Evolutionary conservation across 2,888 invertebrate species (phyloP).

Genomic region (Malacosoma neustria): DNA sequence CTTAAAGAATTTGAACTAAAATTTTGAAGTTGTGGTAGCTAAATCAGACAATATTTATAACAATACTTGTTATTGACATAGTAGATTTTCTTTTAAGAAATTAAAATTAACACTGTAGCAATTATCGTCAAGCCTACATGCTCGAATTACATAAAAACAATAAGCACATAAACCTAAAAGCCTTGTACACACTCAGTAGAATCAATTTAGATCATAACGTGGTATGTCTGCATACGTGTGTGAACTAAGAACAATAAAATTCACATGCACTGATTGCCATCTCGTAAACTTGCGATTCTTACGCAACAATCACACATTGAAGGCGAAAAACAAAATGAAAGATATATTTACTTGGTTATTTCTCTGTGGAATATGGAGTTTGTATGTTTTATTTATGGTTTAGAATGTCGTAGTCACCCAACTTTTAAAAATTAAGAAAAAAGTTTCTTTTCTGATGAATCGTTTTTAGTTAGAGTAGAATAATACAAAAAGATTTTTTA

Average conservation of each 20-base stretch:
- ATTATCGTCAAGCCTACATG: not conserved
- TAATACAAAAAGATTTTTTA: too few relatives aligned
- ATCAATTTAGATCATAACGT: conserved; percentile 44
- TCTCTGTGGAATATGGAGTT: conserved; percentile 52
- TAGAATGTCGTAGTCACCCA: too few relatives aligned
- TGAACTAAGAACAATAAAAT: conserved; percentile 52
- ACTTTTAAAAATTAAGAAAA: too few relatives aligned
- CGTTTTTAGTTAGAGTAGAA: too few relatives aligned
- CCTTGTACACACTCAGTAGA: conserved; percentile 15
- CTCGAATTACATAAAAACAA: not conserved
- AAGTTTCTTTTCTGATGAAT: too few relatives aligned
- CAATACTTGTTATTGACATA: too few relatives aligned
- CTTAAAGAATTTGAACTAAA: too few relatives aligned
- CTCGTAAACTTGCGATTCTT: conserved; percentile 57
- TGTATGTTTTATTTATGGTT: too few relatives aligned
- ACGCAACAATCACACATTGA: conserved; percentile 37
- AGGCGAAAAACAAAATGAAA: conserved; percentile 61
- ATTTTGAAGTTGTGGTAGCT: too few relatives aligned
- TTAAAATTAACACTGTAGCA: too few relatives aligned
- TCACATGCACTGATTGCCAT: conserved; percentile 64
- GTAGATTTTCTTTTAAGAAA: too few relatives aligned
- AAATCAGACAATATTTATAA: too few relatives aligned
- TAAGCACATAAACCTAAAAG: conserved; percentile 11
- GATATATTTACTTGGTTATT: conserved; percentile 51
- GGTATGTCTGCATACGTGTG: conserved; percentile 43